Conservation (phyloP, 2,113 vertebrate species). For the Tinamus guttatus region DNA sequence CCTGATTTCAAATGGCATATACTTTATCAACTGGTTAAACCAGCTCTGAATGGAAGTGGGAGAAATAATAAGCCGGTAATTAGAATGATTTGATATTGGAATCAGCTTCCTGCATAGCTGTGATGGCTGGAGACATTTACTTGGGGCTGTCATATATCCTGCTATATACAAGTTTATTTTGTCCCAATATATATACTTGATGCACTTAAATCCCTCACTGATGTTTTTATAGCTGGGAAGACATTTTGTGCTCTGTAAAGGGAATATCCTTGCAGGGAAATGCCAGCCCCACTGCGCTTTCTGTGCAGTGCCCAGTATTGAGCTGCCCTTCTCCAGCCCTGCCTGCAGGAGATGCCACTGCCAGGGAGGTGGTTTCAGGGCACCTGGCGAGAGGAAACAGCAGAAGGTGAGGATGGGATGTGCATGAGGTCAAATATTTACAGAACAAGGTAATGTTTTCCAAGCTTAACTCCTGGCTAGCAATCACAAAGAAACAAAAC, state of each 20-base stretch:
- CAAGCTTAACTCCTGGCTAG: background rate
- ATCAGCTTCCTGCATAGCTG: background rate
- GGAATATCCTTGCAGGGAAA: background rate
- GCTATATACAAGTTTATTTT: conserved; percentile 1
- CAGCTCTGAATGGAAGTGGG: background rate
- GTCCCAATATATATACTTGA: background rate
- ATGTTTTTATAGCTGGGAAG: background rate
- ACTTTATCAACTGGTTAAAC: conserved; percentile 13
- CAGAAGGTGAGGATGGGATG: background rate
- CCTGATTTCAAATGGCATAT: background rate
- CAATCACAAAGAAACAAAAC: background rate
- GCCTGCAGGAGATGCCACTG: accelerated
- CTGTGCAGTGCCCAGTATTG: background rate
- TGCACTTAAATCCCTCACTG: background rate
- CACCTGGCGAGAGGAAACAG: background rate
- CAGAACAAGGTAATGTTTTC: conserved; percentile 28
- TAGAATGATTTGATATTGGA: background rate
- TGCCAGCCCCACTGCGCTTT: background rate
- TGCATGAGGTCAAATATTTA: conserved; percentile 40
- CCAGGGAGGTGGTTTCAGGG: background rate
- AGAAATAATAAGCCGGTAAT: conserved; percentile 35
- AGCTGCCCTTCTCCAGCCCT: background rate
- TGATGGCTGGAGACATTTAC: background rate
- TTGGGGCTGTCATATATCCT: background rate
- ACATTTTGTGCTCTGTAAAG: conserved; percentile 15